Conservation (phyloP, 2,888 invertebrate genomes). For the Drosophila gaucha region DNA sequence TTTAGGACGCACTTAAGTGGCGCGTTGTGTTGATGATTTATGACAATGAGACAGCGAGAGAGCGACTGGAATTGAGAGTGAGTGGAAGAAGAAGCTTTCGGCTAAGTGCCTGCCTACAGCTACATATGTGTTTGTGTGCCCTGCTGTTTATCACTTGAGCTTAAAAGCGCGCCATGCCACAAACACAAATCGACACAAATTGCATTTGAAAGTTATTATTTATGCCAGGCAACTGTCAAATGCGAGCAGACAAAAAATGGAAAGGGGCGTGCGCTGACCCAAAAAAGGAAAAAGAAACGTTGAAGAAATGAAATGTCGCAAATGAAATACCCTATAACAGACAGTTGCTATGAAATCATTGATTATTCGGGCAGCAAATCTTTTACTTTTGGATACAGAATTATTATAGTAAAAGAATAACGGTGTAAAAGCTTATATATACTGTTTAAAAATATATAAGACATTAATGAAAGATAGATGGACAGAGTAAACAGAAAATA, state of each 20-base stretch:
- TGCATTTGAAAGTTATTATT: slow-evolving; percentile 78
- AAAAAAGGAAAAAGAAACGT: slow-evolving; percentile 16
- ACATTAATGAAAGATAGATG: too few species aligned
- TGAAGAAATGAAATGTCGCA: neutral
- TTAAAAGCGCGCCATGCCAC: slow-evolving; percentile 45
- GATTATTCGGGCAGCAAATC: too few species aligned
- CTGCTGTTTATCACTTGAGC: slow-evolving; percentile 47
- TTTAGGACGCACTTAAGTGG: slow-evolving; percentile 78
- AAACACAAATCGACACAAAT: slow-evolving; percentile 72
- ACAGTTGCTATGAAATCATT: too few species aligned
- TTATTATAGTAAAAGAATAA: too few species aligned
- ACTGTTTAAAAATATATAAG: too few species aligned
- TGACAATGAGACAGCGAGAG: slow-evolving; percentile 51
- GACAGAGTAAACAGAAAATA: too few species aligned
- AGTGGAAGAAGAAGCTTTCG: slow-evolving; percentile 38
- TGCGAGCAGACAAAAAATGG: slow-evolving; percentile 17
- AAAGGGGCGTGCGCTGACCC: slow-evolving; percentile 30
- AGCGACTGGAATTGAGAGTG: slow-evolving; percentile 11
- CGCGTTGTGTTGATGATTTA: slow-evolving; percentile 76
- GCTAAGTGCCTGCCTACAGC: slow-evolving; percentile 53
- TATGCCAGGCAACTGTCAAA: slow-evolving; percentile 64
- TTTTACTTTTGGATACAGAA: too few species aligned
- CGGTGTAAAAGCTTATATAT: too few species aligned
- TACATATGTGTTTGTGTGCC: slow-evolving; percentile 11
- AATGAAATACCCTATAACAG: slow-evolving; percentile 8